Evolutionary conservation across 2,888 invertebrate species (phyloP), one percentile per base, ranked within the genome.

Genomic region (Colostygia pectinataria): DNA sequence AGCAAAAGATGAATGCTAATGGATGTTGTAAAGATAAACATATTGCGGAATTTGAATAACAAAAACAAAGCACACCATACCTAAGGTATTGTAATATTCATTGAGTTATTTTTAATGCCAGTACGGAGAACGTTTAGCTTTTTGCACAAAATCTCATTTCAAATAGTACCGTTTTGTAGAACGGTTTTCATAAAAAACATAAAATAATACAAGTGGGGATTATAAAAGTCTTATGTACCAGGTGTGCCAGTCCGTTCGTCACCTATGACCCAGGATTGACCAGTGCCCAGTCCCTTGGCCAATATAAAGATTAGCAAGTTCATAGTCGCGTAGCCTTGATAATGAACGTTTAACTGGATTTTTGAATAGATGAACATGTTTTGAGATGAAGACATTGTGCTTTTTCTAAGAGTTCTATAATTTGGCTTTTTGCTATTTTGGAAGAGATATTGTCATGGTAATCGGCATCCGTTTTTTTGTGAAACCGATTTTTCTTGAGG

Each of bases 221-320:
- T 51, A 57, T 60, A 66, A 66, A 60, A 55, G 55, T 63, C 63
- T 62, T 61, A 65, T 59, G 65, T 77, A 78, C 80, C 83, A 80
- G 85, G 75, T 74, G 63, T 60, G 68, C 60, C 52, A 32, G 85
- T 77, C 87, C 88, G 89, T 89, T 89, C 71, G 77, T 86, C 83
- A 89, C 89, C 89, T 87, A 69, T 89, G 89, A 89, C 89, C 89
- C 87, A 69, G 63, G 85, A 73, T 71, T 80, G 84, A 84, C 87
- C 82, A 80, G 77, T 63, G 27, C n/a, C 39, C 9, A 13, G 31
- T 24, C 65, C 64, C 61, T 54, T 61, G 62, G 77, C 77, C 70
- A 75, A 80, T 74, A 68, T 68, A 61, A 64, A 59, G 67, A 78
- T 80, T 77, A 73, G 77, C 77, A 71, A 70, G 71, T 72, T 70